A percentile compares a stretch with the other conserved stretches of the same genome.
These are phyloP conservation scores for Amphiprion ocellaris DNA, from an alignment of 2,113 vertebrate genomes.

Conservation along the genomic window DNA sequence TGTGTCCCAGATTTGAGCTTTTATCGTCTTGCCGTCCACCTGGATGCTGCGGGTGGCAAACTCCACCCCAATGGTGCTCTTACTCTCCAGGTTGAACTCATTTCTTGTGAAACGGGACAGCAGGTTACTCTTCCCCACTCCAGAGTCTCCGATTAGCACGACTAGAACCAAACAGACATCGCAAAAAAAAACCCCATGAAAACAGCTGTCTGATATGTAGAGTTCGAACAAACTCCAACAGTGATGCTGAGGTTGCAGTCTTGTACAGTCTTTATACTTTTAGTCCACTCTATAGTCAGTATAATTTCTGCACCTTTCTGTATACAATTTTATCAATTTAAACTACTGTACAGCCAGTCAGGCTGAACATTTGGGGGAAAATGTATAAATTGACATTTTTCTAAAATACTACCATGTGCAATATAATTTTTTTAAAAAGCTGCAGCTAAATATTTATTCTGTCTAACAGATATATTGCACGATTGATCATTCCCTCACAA, in stretches of 20 bases:
- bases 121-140: slow-evolving; percentile 97
- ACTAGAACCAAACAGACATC: slow-evolving; percentile 80
- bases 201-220: background rate
- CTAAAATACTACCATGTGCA: too few relatives aligned
- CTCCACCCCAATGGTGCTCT: slow-evolving; percentile 98
- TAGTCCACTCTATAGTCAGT: background rate
- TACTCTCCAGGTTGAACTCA: slow-evolving; percentile 98
- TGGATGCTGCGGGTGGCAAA: slow-evolving; percentile 98
- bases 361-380: too few relatives aligned
- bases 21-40: slow-evolving; percentile 97
- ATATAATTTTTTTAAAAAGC: too few relatives aligned
- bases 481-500: too few relatives aligned
- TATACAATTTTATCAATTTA: too few relatives aligned
- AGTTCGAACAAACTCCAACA: background rate
- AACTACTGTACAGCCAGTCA: too few relatives aligned
- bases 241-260: background rate
- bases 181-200: background rate
- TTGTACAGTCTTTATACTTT: background rate
- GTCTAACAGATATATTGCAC: too few relatives aligned
- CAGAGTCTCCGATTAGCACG: slow-evolving; percentile 96
- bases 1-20: slow-evolving; percentile 98
- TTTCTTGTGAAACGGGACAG: slow-evolving; percentile 97
- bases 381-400: too few relatives aligned
- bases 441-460: too few relatives aligned
- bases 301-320: too few relatives aligned